phyloP scores from a whole-genome alignment of 2,797 vertebrate genomes.

The Bradypus variegatus region DNA sequence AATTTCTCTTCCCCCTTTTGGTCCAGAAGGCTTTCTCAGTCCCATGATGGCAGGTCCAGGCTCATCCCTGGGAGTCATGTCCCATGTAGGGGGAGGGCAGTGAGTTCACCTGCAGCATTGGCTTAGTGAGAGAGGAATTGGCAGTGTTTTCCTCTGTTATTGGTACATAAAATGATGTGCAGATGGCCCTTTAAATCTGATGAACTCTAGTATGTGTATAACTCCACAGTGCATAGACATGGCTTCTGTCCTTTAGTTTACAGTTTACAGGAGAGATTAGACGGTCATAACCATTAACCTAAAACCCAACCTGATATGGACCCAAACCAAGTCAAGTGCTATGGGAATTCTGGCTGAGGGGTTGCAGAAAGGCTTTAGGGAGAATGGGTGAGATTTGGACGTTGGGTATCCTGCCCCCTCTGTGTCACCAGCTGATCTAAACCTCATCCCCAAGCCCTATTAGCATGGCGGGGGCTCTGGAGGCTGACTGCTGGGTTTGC shows the following conservation, averaged over 20 bases:
- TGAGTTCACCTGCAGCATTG: no score
- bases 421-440: neutral
- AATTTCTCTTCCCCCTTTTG: no score
- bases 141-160: neutral
- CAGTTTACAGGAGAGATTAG: neutral
- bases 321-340: neutral
- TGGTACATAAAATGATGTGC: neutral
- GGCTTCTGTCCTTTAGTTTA: neutral
- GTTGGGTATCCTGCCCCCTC: neutral
- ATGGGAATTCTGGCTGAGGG: neutral
- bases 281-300: neutral
- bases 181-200: neutral
- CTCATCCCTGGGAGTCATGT: no score
- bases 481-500: neutral
- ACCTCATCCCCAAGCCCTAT: fast-evolving
- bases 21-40: no score
- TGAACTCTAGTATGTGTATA: neutral
- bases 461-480: neutral
- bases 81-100: no score
- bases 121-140: no score
- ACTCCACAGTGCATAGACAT: neutral
- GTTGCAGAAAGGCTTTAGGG: neutral
- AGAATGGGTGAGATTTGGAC: neutral
- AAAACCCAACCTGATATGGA: neutral
- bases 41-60: no score